Evolutionary conservation across 2,888 invertebrate species (phyloP), one percentile per base, ranked within the genome.

Genomic region (Harpalus rubripes): DNA sequence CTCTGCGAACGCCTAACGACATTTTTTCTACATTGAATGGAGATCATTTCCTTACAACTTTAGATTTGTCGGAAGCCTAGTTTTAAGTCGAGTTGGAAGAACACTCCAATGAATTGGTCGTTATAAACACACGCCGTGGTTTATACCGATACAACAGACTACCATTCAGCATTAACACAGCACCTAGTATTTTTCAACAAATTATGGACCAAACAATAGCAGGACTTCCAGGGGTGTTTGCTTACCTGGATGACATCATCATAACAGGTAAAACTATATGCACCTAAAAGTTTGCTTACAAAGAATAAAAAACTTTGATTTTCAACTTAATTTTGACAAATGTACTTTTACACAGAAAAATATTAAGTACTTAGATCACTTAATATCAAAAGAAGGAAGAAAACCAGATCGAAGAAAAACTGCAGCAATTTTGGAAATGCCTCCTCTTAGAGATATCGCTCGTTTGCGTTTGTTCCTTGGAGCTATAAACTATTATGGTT

Each of bases 221-320:
- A 32, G 32, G 6, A 32, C 32, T 32, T 32, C 32, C 32, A 32
- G 32, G 88, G 32, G 32, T 32, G 32, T 32, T 1, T 32, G 32
- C 32, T 32, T 32, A 32, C 32, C 32, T 32, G 3, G 32, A 32
- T 32, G 89, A 88, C 72, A 86, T 89, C 44, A 74, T 88, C 6
- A 86, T 89, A 4, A 88, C 87, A 8, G 88, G 87, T n/a, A 84
- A 86, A 32, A 86, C 86, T 39, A 58, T 22, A 12, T 12, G 4
- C 26, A 63, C 10, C 26, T 63, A 2, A 7, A 22, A 63, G 26
- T 5, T 12, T 63, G 26, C 12, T 63, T 63, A 63, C 63, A 63
- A 12, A 18, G 63, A 18, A 18, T 63, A 7, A 8, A 7, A 63
- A 1, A 63, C 2, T 63, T 63, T 12, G 63, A 26, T 4, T 63